Evolutionary conservation across 2,888 invertebrate species (phyloP), one percentile per base, ranked within the genome.

Genomic region (Epinotia brunnichana): DNA sequence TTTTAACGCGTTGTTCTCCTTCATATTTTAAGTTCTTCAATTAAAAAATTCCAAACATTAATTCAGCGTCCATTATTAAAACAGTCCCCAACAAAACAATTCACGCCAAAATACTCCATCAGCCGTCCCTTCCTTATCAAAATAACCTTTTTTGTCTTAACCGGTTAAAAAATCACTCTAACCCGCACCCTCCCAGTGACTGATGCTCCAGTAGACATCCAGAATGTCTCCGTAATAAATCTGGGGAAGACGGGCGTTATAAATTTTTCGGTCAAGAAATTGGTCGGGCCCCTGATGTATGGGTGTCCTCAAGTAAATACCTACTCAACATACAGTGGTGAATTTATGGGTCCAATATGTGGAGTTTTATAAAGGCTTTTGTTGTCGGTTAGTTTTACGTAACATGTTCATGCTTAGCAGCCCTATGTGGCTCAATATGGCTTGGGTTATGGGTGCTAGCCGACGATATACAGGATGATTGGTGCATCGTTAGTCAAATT

Each of bases 191-290:
- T 48, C 24, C 24, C 61, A 35, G 61, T 71, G 67, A 71, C 17
- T 62, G 67, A 72, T 68, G 67, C 35, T n/a, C 77, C 75, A 72
- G 77, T 74, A 74, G 69, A 56, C 69, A 75, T 73, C 73, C 73
- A 75, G 81, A 84, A 84, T 85, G 85, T 86, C 82, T 80, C 77
- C 78, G 41, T 74, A 74, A 87, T 90, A 88, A 87, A 89, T 88
- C 88, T 85, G 79, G 74, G 76, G 74, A 73, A 76, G 78, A 74
- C 68, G 78, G 89, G 87, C 88, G 90, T 89, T 91, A 91, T 91
- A 91, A 91, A 91, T 92, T 91, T 90, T 89, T 89, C 87, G 92
- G 91, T 91, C 91, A 91, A 91, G 92, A 89, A 91, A 92, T 92
- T 92, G 91, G 89, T 84, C 81, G 83, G 84, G 70, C 77, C 73